Conservation (phyloP, 2,113 vertebrate genomes). For the Aegithalos caudatus region DNA sequence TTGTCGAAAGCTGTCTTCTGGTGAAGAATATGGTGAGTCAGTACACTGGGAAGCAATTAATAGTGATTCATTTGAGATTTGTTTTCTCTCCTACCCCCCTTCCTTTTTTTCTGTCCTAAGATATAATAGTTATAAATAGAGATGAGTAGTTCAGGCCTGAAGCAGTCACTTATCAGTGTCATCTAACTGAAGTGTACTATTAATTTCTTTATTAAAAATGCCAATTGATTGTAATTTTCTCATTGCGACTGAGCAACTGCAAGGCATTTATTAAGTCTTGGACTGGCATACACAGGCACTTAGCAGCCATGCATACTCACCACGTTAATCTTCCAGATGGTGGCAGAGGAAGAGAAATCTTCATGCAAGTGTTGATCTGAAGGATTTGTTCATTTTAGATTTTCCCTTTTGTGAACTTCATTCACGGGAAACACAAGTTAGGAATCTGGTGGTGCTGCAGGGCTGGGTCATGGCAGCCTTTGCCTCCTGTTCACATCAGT, state of each 20-base stretch:
- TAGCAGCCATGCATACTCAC: not conserved
- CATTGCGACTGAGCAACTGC: not conserved
- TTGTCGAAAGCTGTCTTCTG: not conserved
- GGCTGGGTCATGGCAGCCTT: not conserved
- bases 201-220: conserved; percentile 10
- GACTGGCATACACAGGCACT: not conserved
- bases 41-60: not conserved
- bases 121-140: not conserved
- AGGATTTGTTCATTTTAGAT: not conserved
- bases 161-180: conserved; percentile 3
- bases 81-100: not conserved
- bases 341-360: not conserved
- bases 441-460: not conserved
- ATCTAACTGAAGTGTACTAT: not conserved
- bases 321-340: not conserved
- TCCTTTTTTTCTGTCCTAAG: not conserved
- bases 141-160: not conserved
- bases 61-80: not conserved
- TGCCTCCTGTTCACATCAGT: not conserved
- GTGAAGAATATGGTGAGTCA: not conserved
- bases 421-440: not conserved
- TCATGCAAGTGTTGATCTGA: not conserved
- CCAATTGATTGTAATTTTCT: not conserved
- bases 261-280: not conserved
- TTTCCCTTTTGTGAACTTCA: not conserved